Evolutionary conservation across 2,888 invertebrate species (phyloP), one percentile per base, ranked within the genome.

Genomic region (Nomada fabriciana): DNA sequence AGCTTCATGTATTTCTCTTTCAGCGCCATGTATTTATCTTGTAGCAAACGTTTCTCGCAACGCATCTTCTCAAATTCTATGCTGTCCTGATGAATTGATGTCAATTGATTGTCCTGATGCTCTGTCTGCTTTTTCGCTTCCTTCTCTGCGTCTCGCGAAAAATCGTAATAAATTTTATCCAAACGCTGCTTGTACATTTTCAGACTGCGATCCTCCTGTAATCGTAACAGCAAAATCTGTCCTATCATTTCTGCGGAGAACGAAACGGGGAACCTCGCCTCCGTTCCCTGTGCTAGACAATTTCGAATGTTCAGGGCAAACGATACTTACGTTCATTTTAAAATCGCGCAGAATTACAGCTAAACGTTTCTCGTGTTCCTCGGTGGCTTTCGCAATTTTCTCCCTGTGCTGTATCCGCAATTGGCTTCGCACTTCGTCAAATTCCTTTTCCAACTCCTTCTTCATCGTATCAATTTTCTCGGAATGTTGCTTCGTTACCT

Each of bases 1-100:
- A 98, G 94, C 18, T 97, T 94, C 29, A 96, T 95, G 89, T 98
- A 97, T 93, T 98, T 98, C 91, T 97, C 97, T 93, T 97, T 97
- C 69, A 98, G 94, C 74, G 96, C 96, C 65, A 96, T 95, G 92
- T 98, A 98, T 92, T 98, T 98, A 88, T 97, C 97, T 86, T 96
- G 96, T 2, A 97, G 91, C 60, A 96, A 91, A n/a, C 96, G 94
- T 88, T 96, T 96, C 90, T 97, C 96, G 89, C 96, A 96, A 5
- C 96, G 95, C 74, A 96, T 94, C 91, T 96, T 96, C 88, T 96
- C 96, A 88, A 95, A 96, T 43, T 94, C 94, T 10, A 92, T 89
- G 52, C 88, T 92, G 15, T 94, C 94, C 67, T 94, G 93, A 20
- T 91, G 90, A 2, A 89, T 72, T 2, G 89, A 88, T 0, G 89